A percentile compares a stretch with the other conserved stretches of the same genome.
Evolutionary conservation across 2,888 invertebrate genomes (phyloP).

Genomic region (Dryobota labecula): DNA sequence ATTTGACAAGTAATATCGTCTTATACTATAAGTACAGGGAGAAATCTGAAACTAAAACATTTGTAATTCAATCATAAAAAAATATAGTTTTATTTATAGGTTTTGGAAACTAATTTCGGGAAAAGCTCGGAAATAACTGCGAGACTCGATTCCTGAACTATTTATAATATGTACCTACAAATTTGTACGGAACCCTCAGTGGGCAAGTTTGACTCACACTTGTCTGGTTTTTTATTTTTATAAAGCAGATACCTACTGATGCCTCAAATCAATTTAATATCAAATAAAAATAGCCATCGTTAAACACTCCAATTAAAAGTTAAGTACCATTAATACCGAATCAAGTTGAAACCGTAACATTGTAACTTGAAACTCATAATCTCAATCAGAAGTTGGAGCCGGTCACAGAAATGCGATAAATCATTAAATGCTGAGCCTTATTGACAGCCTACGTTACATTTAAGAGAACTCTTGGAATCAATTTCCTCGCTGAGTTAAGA

Average conservation of each 20-base stretch:
- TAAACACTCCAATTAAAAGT: slow-evolving; percentile 49
- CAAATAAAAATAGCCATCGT: slow-evolving; percentile 6
- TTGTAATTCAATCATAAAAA: too few relatives aligned
- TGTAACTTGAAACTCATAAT: slow-evolving; percentile 68
- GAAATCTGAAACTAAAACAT: too few relatives aligned
- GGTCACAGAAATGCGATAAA: slow-evolving; percentile 75
- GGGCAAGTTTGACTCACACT: too few relatives aligned
- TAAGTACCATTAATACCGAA: slow-evolving; percentile 48
- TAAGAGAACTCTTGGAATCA: slow-evolving; percentile 82
- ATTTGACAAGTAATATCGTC: too few relatives aligned
- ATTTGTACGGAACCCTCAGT: too few relatives aligned
- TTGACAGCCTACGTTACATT: slow-evolving; percentile 80
- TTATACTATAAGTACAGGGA: too few relatives aligned
- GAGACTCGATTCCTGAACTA: too few relatives aligned
- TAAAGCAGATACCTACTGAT: neutral
- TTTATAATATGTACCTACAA: too few relatives aligned
- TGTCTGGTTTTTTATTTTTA: too few relatives aligned
- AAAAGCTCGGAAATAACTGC: too few relatives aligned
- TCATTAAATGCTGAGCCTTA: slow-evolving; percentile 75
- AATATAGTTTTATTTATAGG: too few relatives aligned
- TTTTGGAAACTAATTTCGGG: too few relatives aligned
- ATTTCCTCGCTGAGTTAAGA: slow-evolving; percentile 83
- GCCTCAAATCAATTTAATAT: neutral
- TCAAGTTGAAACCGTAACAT: slow-evolving; percentile 54
- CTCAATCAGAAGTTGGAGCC: slow-evolving; percentile 63